phyloP scores from a whole-genome alignment of 2,113 vertebrate genomes.

The Coracopsis vasa region DNA sequence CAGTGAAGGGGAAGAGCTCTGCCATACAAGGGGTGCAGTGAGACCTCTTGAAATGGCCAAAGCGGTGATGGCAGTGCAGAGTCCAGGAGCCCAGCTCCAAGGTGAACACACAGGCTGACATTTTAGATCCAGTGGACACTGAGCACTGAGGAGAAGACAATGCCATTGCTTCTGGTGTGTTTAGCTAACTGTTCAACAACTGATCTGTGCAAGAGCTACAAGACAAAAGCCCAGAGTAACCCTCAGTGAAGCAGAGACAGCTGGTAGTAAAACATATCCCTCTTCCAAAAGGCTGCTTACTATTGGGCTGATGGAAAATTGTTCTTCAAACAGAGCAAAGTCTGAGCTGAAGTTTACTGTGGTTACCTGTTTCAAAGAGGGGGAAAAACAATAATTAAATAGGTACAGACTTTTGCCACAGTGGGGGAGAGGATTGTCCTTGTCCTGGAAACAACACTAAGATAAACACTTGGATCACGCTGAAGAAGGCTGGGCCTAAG shows the following conservation, averaged over 20 bases:
- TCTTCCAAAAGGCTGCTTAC: background rate
- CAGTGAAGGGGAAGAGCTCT: background rate
- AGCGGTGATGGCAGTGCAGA: background rate
- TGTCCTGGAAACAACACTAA: background rate
- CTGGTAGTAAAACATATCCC: background rate
- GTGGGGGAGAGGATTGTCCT: background rate
- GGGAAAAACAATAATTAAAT: accelerated
- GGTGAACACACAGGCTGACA: accelerated
- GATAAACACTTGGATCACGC: background rate
- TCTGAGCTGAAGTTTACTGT: background rate
- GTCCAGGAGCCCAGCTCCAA: background rate
- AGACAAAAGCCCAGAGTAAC: background rate
- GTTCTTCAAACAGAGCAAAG: background rate
- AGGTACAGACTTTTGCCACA: background rate
- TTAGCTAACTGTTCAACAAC: background rate
- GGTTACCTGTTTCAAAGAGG: background rate
- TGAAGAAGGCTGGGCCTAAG: background rate
- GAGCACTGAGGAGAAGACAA: background rate
- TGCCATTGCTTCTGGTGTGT: background rate
- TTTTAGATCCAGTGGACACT: accelerated
- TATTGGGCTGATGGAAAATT: background rate
- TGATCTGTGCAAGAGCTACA: background rate
- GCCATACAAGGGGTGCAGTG: background rate
- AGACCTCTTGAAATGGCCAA: background rate
- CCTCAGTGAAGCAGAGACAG: accelerated